Base-by-base conservation (phyloP, 1,140 invertebrate species). In the Leptopilina boulardi region DNA sequence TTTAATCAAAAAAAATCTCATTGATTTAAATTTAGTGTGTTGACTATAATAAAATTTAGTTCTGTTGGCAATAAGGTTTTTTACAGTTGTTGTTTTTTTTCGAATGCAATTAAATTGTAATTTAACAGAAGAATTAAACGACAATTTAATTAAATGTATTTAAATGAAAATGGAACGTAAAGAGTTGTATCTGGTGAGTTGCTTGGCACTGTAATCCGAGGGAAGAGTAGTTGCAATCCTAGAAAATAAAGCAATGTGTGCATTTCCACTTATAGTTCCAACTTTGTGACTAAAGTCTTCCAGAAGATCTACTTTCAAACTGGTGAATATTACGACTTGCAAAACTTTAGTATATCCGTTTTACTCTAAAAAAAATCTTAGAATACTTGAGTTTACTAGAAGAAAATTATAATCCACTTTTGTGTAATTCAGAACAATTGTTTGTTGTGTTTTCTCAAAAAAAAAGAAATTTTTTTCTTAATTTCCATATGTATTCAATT, bases 221-320 rank as follows among this genome's bases (percentile, higher is more conserved):
- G 59, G 23, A 66, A 66, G 59, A 66, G 59, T 34, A 30, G 59
- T 66, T n/a, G 21, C 59, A 66, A 66, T 66, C 23, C 59, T n/a
- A 23, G 21, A 66, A 66, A 30, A 30, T 66, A 26, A 34, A 66
- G 23, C 59, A 34, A 3, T 66, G 26, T 66, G 59, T 66, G 59
- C 11, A n/a, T 66, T 66, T 66, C 23, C 21, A 30, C 59, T 66
- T n/a, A 30, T 30, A 34, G 26, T 66, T 66, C 23, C 21, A 66
- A 66, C 59, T 66, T 66, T 30, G 13, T 66, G 59, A 26, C 59
- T 66, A 66, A 66, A 66, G 59, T 66, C 59, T 66, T 66, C 59
- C 26, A 30, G n/a, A 15, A 66, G 21, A 66, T 23, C 26, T 66
- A 66, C 26, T 66, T 66, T 66, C 21, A 59, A 59, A 59, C 56